phyloP scores from a whole-genome alignment of 2,888 invertebrate genomes.

The Ligdia adustata region DNA sequence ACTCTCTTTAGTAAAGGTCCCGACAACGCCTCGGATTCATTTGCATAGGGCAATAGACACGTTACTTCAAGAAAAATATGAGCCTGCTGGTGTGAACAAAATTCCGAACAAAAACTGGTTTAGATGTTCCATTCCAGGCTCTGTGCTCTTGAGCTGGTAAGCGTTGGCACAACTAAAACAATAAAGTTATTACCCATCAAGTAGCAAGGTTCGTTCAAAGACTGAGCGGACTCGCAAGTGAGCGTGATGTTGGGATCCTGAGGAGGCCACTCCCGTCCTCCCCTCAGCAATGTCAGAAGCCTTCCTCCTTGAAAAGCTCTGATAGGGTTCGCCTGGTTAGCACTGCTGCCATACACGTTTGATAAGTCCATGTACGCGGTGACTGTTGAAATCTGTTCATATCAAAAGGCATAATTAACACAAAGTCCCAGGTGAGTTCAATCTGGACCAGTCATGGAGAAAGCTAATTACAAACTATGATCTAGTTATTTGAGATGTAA shows the following conservation, averaged over 20 bases:
- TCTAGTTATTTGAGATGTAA: too few relatives aligned
- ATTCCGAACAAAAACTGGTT: neutral
- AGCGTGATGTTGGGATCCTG: conserved; percentile 86
- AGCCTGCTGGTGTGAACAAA: neutral
- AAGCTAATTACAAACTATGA: too few relatives aligned
- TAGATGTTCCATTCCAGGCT: neutral
- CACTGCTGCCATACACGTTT: conserved; percentile 90
- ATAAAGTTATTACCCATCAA: conserved; percentile 89
- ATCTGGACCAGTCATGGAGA: too few relatives aligned
- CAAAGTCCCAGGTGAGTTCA: too few relatives aligned
- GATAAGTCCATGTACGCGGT: conserved; percentile 91
- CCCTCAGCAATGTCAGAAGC: conserved; percentile 84
- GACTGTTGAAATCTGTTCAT: conserved; percentile 84
- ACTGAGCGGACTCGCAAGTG: conserved; percentile 86
- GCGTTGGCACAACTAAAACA: too few relatives aligned
- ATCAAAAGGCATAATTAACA: too few relatives aligned
- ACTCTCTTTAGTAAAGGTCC: conserved; percentile 10
- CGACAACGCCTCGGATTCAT: conserved; percentile 6
- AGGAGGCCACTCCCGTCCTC: conserved; percentile 89
- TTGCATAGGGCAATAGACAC: neutral
- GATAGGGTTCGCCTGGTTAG: conserved; percentile 85
- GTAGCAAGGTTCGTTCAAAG: conserved; percentile 89
- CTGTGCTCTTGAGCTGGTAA: too few relatives aligned
- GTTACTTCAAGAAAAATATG: neutral
- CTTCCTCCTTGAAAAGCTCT: conserved; percentile 88